These are phyloP conservation scores for Poeciliopsis gracilis DNA, from an alignment of 2,797 vertebrate species.

Conservation along the genomic window DNA sequence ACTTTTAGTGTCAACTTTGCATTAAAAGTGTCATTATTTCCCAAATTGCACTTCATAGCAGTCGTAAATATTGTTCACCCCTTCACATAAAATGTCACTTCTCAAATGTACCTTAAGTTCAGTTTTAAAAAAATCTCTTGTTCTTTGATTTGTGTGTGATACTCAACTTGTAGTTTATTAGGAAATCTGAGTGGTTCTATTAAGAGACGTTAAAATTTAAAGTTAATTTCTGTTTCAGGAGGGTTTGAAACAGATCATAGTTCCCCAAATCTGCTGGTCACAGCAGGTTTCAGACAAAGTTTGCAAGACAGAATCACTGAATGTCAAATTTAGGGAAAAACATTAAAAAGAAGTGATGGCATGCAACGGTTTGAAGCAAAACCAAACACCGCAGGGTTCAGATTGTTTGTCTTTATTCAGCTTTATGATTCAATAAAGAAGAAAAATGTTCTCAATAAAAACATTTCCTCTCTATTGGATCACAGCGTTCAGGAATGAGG, in stretches of 20 bases:
- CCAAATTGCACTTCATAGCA: too few relatives aligned
- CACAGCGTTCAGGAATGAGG: background rate
- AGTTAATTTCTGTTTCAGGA: background rate
- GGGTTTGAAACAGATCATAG: background rate
- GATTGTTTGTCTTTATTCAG: background rate
- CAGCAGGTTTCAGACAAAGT: background rate
- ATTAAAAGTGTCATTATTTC: too few relatives aligned
- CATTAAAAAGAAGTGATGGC: background rate
- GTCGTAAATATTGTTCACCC: too few relatives aligned
- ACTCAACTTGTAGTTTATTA: background rate
- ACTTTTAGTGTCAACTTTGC: too few relatives aligned
- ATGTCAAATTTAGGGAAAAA: background rate
- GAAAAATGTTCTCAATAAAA: background rate
- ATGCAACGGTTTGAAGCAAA: too few relatives aligned
- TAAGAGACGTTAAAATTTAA: background rate
- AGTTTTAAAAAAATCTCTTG: background rate
- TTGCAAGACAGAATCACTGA: background rate
- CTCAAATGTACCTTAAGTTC: too few relatives aligned
- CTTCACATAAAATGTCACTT: too few relatives aligned
- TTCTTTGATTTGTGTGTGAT: background rate
- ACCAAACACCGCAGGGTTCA: background rate
- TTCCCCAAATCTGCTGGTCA: too few relatives aligned
- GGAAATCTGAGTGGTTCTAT: background rate
- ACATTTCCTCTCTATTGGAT: too few relatives aligned
- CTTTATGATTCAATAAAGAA: background rate